Conservation (phyloP, 2,797 vertebrate genomes). For the Malacoctenus gilli region DNA sequence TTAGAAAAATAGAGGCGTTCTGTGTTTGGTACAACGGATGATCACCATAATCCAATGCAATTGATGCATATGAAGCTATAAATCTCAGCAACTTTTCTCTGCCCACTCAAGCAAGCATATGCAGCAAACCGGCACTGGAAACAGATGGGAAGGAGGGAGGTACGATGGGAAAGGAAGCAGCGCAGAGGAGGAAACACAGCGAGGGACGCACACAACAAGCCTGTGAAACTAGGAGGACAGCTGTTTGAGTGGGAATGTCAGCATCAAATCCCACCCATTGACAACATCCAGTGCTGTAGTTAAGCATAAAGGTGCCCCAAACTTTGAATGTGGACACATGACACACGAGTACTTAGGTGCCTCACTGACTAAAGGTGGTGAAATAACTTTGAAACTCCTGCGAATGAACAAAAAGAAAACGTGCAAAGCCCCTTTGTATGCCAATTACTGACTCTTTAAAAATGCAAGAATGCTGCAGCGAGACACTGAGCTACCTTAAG, state of each 20-base stretch:
- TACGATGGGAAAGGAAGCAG: no score
- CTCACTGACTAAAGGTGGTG: no score
- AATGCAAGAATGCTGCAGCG: neutral
- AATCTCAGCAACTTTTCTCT: conserved; percentile 5
- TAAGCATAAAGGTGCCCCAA: no score
- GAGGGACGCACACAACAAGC: no score
- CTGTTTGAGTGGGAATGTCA: no score
- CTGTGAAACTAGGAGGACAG: no score
- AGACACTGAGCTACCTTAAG: conserved; percentile 1
- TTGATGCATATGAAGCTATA: conserved; percentile 9
- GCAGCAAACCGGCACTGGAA: conserved; percentile 22
- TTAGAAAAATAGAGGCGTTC: conserved; percentile 8
- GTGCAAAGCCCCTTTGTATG: no score
- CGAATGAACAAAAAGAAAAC: no score
- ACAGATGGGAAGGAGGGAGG: conserved; percentile 36
- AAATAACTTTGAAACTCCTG: no score
- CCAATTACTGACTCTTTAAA: neutral
- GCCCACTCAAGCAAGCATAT: neutral
- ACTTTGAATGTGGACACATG: neutral
- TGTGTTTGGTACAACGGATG: neutral
- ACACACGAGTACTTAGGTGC: no score
- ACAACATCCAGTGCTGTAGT: conserved; percentile 2
- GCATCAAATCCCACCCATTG: no score
- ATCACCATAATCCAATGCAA: conserved; percentile 21
- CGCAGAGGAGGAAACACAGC: no score